Evolutionary conservation across 2,113 vertebrate genomes (phyloP).

Genomic region (Trematocara marginatum): DNA sequence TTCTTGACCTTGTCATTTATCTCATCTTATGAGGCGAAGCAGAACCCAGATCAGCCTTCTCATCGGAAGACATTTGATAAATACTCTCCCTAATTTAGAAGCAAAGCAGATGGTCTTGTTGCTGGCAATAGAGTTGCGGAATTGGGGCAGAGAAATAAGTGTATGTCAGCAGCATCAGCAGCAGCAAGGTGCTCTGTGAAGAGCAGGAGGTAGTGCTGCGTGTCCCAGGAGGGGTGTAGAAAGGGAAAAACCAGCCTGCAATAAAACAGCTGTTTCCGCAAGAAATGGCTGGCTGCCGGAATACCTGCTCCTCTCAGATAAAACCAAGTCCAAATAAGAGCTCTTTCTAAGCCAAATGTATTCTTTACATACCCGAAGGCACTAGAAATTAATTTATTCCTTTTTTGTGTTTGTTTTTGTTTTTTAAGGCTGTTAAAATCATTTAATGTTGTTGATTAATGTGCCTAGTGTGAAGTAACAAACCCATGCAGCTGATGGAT

Average conservation of each 20-base stretch:
- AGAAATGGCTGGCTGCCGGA: conserved; percentile 1
- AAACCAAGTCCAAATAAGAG: neutral
- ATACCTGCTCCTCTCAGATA: conserved; percentile 5
- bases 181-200: neutral
- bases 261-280: conserved; percentile 45
- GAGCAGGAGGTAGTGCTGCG: conserved; percentile 1
- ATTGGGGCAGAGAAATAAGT: conserved; percentile 25
- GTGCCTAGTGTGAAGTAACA: neutral
- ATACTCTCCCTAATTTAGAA: conserved; percentile 25
- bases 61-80: conserved; percentile 24
- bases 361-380: neutral
- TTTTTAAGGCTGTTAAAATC: neutral
- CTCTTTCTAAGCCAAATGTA: neutral
- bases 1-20: conserved; percentile 40
- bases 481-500: neutral
- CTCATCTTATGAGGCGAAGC: neutral
- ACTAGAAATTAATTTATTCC: neutral
- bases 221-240: conserved; percentile 11
- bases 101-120: conserved; percentile 37
- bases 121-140: conserved; percentile 3
- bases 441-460: neutral
- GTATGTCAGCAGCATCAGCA: conserved; percentile 19
- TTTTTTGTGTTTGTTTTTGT: neutral
- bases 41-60: conserved; percentile 6
- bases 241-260: conserved; percentile 3